phyloP scores from a whole-genome alignment of 1,140 invertebrate species.

The Platyura marginata region DNA sequence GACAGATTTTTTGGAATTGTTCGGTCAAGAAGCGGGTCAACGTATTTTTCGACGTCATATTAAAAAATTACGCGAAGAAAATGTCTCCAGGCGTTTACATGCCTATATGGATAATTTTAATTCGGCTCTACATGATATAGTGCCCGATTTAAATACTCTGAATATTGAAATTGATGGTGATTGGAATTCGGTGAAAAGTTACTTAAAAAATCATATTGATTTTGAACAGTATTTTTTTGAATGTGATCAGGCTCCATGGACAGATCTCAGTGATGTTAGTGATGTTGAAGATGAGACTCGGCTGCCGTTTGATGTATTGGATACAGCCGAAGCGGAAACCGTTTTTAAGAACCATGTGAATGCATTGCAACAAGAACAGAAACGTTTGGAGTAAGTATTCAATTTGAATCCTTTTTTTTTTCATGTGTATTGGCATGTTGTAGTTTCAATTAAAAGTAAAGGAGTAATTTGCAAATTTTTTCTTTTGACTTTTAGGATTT shows the following conservation, averaged over 20 bases:
- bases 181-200: constrained; percentile 69
- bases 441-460: too few species aligned
- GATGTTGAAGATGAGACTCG: constrained; percentile 49
- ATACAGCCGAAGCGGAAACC: constrained; percentile 75
- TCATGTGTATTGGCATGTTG: too few species aligned
- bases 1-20: constrained; percentile 77
- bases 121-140: constrained; percentile 59
- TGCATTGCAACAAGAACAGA: constrained; percentile 74
- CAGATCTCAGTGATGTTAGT: constrained; percentile 35
- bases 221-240: constrained; percentile 84
- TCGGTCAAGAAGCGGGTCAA: constrained; percentile 63
- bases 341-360: constrained; percentile 85
- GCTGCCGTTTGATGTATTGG: constrained; percentile 82
- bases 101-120: constrained; percentile 66
- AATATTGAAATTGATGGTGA: constrained; percentile 40
- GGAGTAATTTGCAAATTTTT: too few species aligned
- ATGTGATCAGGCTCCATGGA: constrained; percentile 60
- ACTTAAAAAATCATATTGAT: constrained; percentile 69
- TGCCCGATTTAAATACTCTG: constrained; percentile 60
- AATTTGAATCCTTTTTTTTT: too few species aligned
- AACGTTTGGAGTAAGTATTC: constrained; percentile 69
- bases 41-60: constrained; percentile 64
- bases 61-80: constrained; percentile 71
- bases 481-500: too few species aligned
- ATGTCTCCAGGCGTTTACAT: constrained; percentile 58